These are phyloP conservation scores for Aselliscus stoliczkanus DNA, from an alignment of 2,797 vertebrate species.

Conservation along the genomic window DNA sequence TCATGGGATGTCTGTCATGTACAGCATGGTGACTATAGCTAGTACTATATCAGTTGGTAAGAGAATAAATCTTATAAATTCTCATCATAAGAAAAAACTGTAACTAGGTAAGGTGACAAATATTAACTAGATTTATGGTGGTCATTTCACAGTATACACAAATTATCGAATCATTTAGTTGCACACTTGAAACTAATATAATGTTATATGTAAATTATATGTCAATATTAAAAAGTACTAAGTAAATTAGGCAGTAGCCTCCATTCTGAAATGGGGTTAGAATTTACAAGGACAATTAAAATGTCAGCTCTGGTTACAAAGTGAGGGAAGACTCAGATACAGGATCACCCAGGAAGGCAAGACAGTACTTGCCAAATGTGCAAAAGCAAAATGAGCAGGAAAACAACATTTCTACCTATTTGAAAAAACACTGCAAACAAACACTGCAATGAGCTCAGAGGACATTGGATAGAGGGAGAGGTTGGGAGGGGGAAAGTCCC, in stretches of 20 bases:
- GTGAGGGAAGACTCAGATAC: not conserved
- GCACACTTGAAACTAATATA: not conserved
- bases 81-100: not conserved
- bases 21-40: not conserved
- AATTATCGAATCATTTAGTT: not conserved
- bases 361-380: not conserved
- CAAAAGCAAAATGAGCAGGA: conserved; percentile 5
- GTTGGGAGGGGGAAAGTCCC: not conserved
- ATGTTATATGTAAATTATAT: not conserved
- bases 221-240: not conserved
- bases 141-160: not conserved
- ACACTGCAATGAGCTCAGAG: not conserved
- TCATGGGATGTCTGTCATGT: not conserved
- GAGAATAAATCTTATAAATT: not conserved
- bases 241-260: not conserved
- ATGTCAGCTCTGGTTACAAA: not conserved
- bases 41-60: not conserved
- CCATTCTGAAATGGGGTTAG: not conserved
- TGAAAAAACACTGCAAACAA: not conserved
- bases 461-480: not conserved
- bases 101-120: not conserved
- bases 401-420: not conserved
- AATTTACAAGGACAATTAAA: conserved; percentile 28
- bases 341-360: not conserved
- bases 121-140: not conserved